Evolutionary conservation across 2,113 vertebrate species (phyloP).

Genomic region (Aepyceros melampus): DNA sequence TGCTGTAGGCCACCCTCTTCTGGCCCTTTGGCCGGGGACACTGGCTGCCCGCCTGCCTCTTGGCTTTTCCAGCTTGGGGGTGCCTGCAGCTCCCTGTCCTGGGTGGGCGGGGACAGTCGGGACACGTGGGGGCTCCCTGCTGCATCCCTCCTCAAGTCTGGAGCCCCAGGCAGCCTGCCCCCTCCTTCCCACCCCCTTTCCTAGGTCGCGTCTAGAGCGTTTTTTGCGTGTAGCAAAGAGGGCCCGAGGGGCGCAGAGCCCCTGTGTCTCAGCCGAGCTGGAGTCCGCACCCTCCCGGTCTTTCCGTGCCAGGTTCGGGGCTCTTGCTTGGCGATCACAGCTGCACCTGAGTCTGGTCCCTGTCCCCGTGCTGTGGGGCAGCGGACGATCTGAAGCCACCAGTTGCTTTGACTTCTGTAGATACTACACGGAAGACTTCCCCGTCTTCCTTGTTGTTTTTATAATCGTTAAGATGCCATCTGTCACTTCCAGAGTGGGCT

Average conservation of each 20-base stretch:
- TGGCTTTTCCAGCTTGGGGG: background rate
- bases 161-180: background rate
- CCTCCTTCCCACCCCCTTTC: background rate
- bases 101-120: background rate
- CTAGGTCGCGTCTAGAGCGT: fast-evolving
- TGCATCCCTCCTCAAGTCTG: background rate
- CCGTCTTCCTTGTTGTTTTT: background rate
- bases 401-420: background rate
- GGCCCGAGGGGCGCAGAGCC: background rate
- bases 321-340: background rate
- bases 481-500: background rate
- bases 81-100: background rate
- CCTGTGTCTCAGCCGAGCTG: fast-evolving
- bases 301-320: too few species aligned
- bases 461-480: background rate
- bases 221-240: fast-evolving
- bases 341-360: background rate
- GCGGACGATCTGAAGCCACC: background rate
- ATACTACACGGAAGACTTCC: background rate
- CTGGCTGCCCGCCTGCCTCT: background rate
- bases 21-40: too few species aligned
- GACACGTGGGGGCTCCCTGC: background rate
- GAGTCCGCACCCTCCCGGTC: background rate
- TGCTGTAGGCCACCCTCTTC: background rate
- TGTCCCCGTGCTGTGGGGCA: background rate